A percentile compares a stretch with the other conserved stretches of the same genome.
These are phyloP conservation scores for Andrena praecox DNA, from an alignment of 2,888 invertebrate genomes.

Conservation along the genomic window DNA sequence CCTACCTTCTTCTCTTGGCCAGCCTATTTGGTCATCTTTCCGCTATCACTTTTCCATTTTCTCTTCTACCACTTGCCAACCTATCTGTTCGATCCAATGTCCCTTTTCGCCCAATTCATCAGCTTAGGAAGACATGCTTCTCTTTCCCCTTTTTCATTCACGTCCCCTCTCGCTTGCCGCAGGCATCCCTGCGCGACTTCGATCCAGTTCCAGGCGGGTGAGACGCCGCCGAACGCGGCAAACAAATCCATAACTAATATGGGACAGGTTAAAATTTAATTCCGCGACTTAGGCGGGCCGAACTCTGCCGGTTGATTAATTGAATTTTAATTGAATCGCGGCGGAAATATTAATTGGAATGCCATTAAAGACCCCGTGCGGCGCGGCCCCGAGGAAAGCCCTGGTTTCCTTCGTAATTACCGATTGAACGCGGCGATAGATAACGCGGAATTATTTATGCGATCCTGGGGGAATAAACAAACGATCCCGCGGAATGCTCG, in stretches of 20 bases:
- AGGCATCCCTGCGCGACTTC: not conserved
- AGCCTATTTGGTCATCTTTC: not conserved
- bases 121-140: no score
- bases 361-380: slow-evolving; percentile 63
- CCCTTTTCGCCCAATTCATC: no score
- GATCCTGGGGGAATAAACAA: slow-evolving; percentile 41
- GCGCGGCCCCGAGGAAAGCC: slow-evolving; percentile 56
- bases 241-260: slow-evolving; percentile 81
- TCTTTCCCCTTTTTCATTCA: not conserved
- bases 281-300: slow-evolving; percentile 72
- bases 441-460: slow-evolving; percentile 43
- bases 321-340: slow-evolving; percentile 81
- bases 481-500: slow-evolving; percentile 1
- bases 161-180: no score
- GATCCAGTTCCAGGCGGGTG: not conserved
- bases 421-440: slow-evolving; percentile 46
- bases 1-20: not conserved
- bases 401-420: slow-evolving; percentile 52
- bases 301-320: slow-evolving; percentile 77
- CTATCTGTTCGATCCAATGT: no score
- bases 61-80: no score
- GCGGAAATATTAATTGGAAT: slow-evolving; percentile 79
- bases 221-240: slow-evolving; percentile 53
- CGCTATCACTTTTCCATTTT: not conserved
- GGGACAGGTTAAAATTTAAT: slow-evolving; percentile 81